Evolutionary conservation across 2,797 vertebrate species (phyloP).

Genomic region (Delichon dasypus): DNA sequence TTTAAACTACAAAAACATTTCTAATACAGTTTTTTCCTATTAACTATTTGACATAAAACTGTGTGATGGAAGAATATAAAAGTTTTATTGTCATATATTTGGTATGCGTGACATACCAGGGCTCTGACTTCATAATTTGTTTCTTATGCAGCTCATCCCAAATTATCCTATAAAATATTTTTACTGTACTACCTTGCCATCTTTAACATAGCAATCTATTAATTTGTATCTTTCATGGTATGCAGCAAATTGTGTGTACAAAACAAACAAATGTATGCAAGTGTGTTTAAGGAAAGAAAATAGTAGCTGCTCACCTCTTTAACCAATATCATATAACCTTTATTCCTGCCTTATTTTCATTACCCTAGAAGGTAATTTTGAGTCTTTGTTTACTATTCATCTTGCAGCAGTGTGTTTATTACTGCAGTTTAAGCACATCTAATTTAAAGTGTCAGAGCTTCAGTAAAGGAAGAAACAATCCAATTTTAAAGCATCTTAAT

Average conservation of each 20-base stretch:
- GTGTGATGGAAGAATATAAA: slow-evolving; percentile 9
- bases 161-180: slow-evolving; percentile 51
- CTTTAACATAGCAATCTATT: neutral
- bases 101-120: neutral
- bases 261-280: neutral
- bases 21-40: neutral
- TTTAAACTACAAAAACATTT: slow-evolving; percentile 24
- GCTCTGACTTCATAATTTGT: slow-evolving; percentile 13
- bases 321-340: neutral
- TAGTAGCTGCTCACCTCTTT: neutral
- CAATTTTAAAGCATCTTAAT: neutral
- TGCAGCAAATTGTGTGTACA: neutral
- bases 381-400: neutral
- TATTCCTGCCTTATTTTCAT: neutral
- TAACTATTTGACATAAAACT: slow-evolving; percentile 43
- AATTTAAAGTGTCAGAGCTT: neutral
- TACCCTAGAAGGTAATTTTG: neutral
- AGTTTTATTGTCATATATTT: slow-evolving; percentile 33
- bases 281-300: neutral
- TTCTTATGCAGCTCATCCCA: slow-evolving; percentile 13
- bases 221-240: neutral
- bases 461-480: neutral
- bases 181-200: slow-evolving; percentile 9
- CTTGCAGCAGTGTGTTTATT: neutral
- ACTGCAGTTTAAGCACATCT: neutral